Evolutionary conservation across 2,113 vertebrate species (phyloP), one percentile per base, ranked within the genome.

Genomic region (Siniperca chuatsi): DNA sequence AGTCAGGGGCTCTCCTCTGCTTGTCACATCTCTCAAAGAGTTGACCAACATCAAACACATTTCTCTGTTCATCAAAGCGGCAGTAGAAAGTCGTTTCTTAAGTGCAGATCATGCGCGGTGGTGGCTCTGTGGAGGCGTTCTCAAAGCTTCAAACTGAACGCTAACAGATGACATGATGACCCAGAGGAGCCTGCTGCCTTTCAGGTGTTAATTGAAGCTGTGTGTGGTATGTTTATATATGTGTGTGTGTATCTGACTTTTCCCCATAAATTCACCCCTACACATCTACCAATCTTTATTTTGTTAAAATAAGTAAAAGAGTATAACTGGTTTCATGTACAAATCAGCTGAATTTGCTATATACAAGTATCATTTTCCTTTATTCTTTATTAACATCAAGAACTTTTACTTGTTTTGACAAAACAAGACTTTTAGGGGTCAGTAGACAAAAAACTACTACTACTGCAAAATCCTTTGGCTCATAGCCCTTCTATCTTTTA

Each of bases 181-280:
- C 66, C 72, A 33, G 61, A 79, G 33, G 29, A 85, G 68, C 29
- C 15, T n/a, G 76, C 75, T 85, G 79, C 81, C 76, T 90, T 76
- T 90, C 74, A 90, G 92, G 86, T 91, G 88, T 89, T 92, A 89
- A 91, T 80, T 92, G 81, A 67, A 50, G 73, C 69, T 50, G 37
- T 72, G 75, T 82, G 85, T 64, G 66, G 64, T 29, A 25, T 80
- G 67, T 67, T 61, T 75, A 29, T 57, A 16, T 44, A 29, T 46
- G 18, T 37, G 23, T 75, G 16, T 75, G 21, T 52, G 20, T 33
- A 25, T 37, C 35, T 37, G 35, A 37, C 35, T 42, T 79, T 70
- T 48, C 9, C 1, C 29, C 15, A 11, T 29, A 62, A 18, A 70
- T 29, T 37, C 57, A 35, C 29, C n/a, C 3, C 16, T 40, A 13